A percentile compares a stretch with the other conserved stretches of the same genome.
These are phyloP conservation scores for Congeria kusceri DNA, from an alignment of 2,888 invertebrate genomes.

Conservation along the genomic window DNA sequence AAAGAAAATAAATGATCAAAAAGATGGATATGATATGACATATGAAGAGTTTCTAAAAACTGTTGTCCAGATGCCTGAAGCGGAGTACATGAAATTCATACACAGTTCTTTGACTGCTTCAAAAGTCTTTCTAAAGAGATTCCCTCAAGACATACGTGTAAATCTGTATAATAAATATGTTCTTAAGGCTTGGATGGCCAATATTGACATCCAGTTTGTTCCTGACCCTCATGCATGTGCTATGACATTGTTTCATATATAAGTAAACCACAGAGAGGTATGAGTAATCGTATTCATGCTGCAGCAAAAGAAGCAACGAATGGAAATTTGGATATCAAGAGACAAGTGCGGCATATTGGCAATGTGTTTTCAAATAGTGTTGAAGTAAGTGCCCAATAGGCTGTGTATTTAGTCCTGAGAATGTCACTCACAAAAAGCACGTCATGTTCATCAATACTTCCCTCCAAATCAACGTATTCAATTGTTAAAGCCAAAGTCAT, in stretches of 20 bases:
- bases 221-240: constrained; percentile 14
- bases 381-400: constrained; percentile 64
- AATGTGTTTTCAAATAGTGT: constrained; percentile 58
- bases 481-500: constrained; percentile 46
- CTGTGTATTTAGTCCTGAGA: constrained; percentile 61
- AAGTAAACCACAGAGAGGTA: constrained; percentile 57
- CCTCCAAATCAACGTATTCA: constrained; percentile 45
- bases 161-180: constrained; percentile 46
- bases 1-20: constrained; percentile 33
- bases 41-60: constrained; percentile 34
- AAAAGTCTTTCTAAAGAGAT: constrained; percentile 52
- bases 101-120: constrained; percentile 44
- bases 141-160: constrained; percentile 47
- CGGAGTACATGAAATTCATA: constrained; percentile 50
- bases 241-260: constrained; percentile 58
- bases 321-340: constrained; percentile 53
- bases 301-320: constrained; percentile 57
- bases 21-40: constrained; percentile 28
- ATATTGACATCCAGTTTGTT: constrained; percentile 46
- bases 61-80: constrained; percentile 31
- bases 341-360: constrained; percentile 56
- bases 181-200: constrained; percentile 48
- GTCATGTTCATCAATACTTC: constrained; percentile 62
- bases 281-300: constrained; percentile 45
- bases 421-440: constrained; percentile 58